A percentile compares a stretch with the other conserved stretches of the same genome.
phyloP scores from a whole-genome alignment of 2,797 vertebrate genomes.

The Lepilemur ruficaudatus region DNA sequence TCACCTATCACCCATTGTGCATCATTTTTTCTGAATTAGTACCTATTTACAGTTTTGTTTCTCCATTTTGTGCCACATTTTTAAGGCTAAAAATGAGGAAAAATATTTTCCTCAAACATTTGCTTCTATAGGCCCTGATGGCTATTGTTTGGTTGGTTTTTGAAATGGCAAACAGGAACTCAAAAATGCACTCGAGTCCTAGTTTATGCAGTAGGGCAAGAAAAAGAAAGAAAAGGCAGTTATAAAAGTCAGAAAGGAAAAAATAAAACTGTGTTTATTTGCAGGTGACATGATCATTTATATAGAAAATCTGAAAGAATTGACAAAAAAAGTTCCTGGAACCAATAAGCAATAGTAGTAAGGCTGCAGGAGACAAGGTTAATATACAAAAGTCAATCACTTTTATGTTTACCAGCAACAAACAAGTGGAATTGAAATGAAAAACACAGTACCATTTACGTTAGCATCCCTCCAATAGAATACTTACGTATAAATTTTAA shows the following conservation, averaged over 20 bases:
- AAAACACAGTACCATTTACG: neutral
- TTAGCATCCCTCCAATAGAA: neutral
- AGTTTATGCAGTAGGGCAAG: neutral
- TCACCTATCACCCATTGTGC: neutral
- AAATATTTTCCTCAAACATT: constrained; percentile 15
- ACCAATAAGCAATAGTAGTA: neutral
- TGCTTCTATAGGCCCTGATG: neutral
- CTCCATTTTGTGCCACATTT: neutral
- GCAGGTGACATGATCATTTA: neutral
- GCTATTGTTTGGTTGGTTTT: neutral
- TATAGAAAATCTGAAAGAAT: neutral
- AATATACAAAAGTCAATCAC: neutral
- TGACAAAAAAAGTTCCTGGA: neutral
- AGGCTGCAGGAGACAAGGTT: neutral
- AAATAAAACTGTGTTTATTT: neutral
- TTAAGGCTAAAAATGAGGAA: constrained; percentile 30
- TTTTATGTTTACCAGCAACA: neutral
- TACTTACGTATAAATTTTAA: neutral
- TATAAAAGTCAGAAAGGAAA: neutral
- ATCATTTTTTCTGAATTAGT: neutral
- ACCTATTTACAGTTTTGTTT: neutral
- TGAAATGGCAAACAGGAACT: constrained; percentile 25
- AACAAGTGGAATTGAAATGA: neutral
- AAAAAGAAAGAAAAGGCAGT: neutral
- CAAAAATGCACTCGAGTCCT: neutral